Base-by-base conservation (phyloP, 2,113 vertebrate genomes). In the Cyprinodon tularosa region DNA sequence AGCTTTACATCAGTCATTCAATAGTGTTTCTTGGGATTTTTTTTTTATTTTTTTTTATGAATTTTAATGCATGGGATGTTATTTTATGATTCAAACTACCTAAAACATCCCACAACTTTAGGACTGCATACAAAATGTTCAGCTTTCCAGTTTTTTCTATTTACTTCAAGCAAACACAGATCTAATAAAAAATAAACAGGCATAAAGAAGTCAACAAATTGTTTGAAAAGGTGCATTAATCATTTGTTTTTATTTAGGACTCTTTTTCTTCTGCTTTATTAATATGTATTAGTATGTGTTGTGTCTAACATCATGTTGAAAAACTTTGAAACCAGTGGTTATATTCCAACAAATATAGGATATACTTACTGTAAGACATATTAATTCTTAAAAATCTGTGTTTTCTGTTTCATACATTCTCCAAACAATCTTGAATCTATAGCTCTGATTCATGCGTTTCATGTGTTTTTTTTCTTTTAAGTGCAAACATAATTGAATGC, bases 401-500 rank as follows among this genome's bases (percentile, higher is more conserved):
- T 81, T 82, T 86, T 78, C 78, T 80, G 76, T 74, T 72, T 69
- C 73, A 74, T 85, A 4, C 13, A 37, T 66, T 73, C 66, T 44
- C 61, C 69, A 64, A 47, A 9, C 62, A 48, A 84, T 60, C 42
- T 72, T 69, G 17, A 39, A 59, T 72, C 67, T 47, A 57, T 78
- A 87, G 71, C 39, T 77, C 69, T 20, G 60, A 83, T 82, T 82
- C 74, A 81, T 69, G 78, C 77, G 64, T 70, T 72, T 72, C 60
- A 45, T 73, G 50, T 60, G 29, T 62, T 64, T 38, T 62, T 78
- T 90, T 84, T 74, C 61, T 20, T 37, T 1, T 47, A 6, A 12
- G 63, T 90, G 89, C 87, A 72, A 81, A 73, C 71, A 59, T 62
- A 74, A 86, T 91, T 29, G 86, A 90, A 90, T 84, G 74, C 71